phyloP scores from a whole-genome alignment of 2,113 vertebrate genomes.

The Danio rerio region DNA sequence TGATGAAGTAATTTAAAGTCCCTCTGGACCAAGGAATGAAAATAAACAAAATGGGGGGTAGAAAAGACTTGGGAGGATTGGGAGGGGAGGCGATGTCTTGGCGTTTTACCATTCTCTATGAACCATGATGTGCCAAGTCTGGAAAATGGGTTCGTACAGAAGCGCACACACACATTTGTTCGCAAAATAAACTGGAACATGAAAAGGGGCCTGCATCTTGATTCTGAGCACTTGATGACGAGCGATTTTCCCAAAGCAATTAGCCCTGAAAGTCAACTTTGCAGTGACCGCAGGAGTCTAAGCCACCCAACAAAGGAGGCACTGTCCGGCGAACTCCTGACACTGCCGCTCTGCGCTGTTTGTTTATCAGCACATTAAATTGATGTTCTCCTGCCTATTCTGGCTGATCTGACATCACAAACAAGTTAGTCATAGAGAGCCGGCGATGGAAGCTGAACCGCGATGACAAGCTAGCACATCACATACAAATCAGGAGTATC shows the following conservation, averaged over 20 bases:
- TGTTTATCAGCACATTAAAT: conserved; percentile 63
- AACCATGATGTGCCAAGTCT: conserved; percentile 64
- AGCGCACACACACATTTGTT: conserved; percentile 38
- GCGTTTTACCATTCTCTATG: conserved; percentile 58
- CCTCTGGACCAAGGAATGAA: conserved; percentile 64
- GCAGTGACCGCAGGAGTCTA: conserved; percentile 41
- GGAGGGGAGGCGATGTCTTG: conserved; percentile 47
- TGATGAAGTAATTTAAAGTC: conserved; percentile 67
- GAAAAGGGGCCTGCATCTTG: conserved; percentile 63
- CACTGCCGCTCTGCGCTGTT: conserved; percentile 51
- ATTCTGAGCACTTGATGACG: conserved; percentile 63
- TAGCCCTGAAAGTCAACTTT: conserved; percentile 61
- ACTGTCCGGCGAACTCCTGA: conserved; percentile 50
- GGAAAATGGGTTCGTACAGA: conserved; percentile 49
- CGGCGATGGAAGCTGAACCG: conserved; percentile 13
- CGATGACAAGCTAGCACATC: conserved; percentile 11
- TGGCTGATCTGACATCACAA: conserved; percentile 40
- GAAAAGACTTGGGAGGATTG: conserved; percentile 30
- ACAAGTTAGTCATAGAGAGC: conserved; percentile 17
- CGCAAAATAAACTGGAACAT: conserved; percentile 54
- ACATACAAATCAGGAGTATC: not conserved
- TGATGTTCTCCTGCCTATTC: conserved; percentile 58
- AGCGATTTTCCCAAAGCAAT: conserved; percentile 69
- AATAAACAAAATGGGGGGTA: conserved; percentile 58
- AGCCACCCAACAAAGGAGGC: conserved; percentile 54